Base-by-base conservation (phyloP, 2,888 invertebrate genomes). In the Agriopis aurantiaria region DNA sequence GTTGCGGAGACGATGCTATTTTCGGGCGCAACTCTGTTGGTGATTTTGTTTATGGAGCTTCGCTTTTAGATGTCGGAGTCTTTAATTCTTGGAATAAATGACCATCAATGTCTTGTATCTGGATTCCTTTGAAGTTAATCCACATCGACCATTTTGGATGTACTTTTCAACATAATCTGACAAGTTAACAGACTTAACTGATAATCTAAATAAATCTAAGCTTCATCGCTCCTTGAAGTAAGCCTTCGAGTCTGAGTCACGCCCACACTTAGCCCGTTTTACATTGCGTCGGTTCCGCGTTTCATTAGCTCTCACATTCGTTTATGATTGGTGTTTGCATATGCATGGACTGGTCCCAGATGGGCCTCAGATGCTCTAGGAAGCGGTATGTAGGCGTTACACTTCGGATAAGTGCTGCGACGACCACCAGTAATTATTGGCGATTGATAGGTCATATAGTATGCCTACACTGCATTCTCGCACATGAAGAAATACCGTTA, bases 281-380 rank as follows among this genome's bases (percentile, higher is more conserved):
- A 78, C 82, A 83, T 82, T 62, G 59, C 58, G 68, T 71, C 75
- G 72, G 85, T 90, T 89, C 90, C 90, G 89, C 82, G 79, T 89
- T 85, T 86, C 82, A 88, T 89, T 88, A 88, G 75, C 86, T 85
- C 81, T 83, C 83, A 82, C 82, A 86, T 86, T 86, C 83, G 88
- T 85, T 86, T 88, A 88, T 85, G 84, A 82, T 74, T 69, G 70
- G 73, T 73, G 67, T 79, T 83, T 88, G 83, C 88, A 87, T 88
- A 88, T 86, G 85, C 83, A 86, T 85, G 73, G 74, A 64, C 65
- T 67, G 69, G 69, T 68, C 57, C 56, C 55, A 72, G 75, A 78
- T 68, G 72, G 73, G 75, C 69, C 76, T 75, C 77, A 74, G 78
- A 74, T 61, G 57, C 65, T 74, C 78, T 72, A 72, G 60, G 63